Percentiles rank a stretch among this genome's conserved stretches.
These are phyloP conservation scores for Agonopterix alstromeriana DNA, from an alignment of 2,888 invertebrate genomes.

Conservation along the genomic window DNA sequence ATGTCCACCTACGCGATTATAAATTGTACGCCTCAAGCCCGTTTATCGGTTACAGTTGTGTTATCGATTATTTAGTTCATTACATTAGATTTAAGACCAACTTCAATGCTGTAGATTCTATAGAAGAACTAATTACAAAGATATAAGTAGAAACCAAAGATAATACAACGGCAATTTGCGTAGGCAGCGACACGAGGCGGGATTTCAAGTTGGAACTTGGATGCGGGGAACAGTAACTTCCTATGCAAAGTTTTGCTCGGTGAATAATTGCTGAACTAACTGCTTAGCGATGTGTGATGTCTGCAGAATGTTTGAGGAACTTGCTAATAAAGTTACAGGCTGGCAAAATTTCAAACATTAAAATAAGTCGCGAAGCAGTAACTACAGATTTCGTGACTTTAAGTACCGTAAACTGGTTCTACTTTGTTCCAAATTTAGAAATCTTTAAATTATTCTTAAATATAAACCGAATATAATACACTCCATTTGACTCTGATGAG, in stretches of 20 bases:
- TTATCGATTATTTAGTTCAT: background rate
- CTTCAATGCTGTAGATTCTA: background rate
- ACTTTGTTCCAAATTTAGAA: no score
- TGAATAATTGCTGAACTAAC: slow-evolving; percentile 44
- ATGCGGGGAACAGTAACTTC: slow-evolving; percentile 30
- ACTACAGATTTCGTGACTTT: no score
- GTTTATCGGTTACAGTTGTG: background rate
- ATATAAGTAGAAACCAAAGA: no score
- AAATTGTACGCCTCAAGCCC: background rate
- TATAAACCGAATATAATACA: no score
- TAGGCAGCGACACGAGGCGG: slow-evolving; percentile 20
- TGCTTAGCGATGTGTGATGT: slow-evolving; percentile 24
- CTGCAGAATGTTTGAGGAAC: slow-evolving; percentile 15
- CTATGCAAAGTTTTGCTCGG: slow-evolving; percentile 34
- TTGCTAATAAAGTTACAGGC: background rate
- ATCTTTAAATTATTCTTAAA: no score
- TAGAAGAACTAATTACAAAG: no score
- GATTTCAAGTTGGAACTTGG: slow-evolving; percentile 18
- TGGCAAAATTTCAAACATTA: no score
- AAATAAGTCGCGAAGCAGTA: no score
- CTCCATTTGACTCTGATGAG: no score
- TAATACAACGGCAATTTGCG: slow-evolving; percentile 13
- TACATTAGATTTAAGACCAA: background rate
- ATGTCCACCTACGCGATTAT: background rate
- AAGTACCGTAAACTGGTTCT: no score